A percentile compares a stretch with the other conserved stretches of the same genome.
These are phyloP conservation scores for Suncus etruscus DNA, from an alignment of 2,113 vertebrate species.

Conservation along the genomic window DNA sequence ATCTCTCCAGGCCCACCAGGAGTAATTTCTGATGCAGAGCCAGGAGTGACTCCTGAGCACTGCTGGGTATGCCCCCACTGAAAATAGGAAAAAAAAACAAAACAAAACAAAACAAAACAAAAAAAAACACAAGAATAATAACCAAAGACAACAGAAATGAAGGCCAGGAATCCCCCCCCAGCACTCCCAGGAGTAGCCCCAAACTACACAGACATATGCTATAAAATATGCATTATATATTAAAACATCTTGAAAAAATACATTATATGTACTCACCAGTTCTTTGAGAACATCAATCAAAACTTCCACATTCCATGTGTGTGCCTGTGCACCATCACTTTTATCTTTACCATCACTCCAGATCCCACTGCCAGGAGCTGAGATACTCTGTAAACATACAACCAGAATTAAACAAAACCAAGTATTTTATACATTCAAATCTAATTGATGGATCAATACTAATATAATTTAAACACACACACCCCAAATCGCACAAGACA, in stretches of 20 bases:
- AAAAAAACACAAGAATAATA: too few species aligned
- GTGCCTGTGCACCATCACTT: slow-evolving; percentile 95
- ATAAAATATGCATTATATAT: not conserved
- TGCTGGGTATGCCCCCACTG: too few species aligned
- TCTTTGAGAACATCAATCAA: slow-evolving; percentile 99
- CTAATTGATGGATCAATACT: not conserved
- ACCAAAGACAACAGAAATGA: too few species aligned
- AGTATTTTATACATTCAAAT: not conserved
- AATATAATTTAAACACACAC: not conserved
- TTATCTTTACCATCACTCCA: slow-evolving; percentile 99
- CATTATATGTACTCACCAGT: slow-evolving; percentile 89
- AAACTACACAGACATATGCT: too few species aligned
- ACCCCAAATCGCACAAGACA: not conserved
- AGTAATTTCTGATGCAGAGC: too few species aligned
- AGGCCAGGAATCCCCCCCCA: too few species aligned
- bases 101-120: too few species aligned
- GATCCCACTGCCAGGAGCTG: slow-evolving; percentile 97
- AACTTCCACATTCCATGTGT: slow-evolving; percentile 99
- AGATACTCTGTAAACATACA: slow-evolving; percentile 92
- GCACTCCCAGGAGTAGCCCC: too few species aligned
- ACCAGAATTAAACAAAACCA: slow-evolving; percentile 58
- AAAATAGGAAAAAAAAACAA: too few species aligned
- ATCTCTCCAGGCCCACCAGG: too few species aligned
- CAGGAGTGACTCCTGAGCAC: too few species aligned
- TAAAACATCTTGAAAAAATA: not conserved